Evolutionary conservation across 2,888 invertebrate genomes (phyloP).

Genomic region (Dorcus hopei): DNA sequence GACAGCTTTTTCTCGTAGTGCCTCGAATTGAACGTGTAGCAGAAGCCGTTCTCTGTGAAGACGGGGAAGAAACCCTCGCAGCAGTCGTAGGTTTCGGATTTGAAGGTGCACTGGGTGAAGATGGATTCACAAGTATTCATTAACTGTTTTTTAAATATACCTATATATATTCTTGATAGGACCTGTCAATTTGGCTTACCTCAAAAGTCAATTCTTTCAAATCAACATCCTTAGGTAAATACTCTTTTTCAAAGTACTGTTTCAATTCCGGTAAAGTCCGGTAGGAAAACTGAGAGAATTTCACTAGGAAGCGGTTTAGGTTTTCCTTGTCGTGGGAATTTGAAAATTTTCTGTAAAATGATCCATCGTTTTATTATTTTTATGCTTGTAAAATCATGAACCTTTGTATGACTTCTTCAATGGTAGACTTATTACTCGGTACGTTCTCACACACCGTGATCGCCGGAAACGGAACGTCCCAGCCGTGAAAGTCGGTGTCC

Average conservation of each 20-base stretch:
- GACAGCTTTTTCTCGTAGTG: slow-evolving; percentile 52
- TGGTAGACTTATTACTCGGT: slow-evolving; percentile 29
- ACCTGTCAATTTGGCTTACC: slow-evolving; percentile 22
- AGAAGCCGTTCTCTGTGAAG: slow-evolving; percentile 74
- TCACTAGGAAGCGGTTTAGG: slow-evolving; percentile 42
- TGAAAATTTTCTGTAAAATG: background rate
- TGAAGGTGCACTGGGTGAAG: slow-evolving; percentile 64
- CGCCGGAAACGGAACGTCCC: slow-evolving; percentile 74
- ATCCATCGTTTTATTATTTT: background rate
- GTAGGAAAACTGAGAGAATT: slow-evolving; percentile 48
- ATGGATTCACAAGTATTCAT: slow-evolving; percentile 60
- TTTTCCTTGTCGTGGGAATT: slow-evolving; percentile 21
- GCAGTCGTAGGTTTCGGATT: slow-evolving; percentile 63
- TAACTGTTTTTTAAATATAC: slow-evolving; percentile 48
- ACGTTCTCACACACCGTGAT: slow-evolving; percentile 60
- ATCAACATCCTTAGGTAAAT: slow-evolving; percentile 26
- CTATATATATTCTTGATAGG: no score
- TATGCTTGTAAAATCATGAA: slow-evolving; percentile 2
- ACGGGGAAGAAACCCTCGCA: slow-evolving; percentile 64
- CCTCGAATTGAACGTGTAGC: slow-evolving; percentile 68
- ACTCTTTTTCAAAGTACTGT: slow-evolving; percentile 26
- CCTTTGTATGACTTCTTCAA: slow-evolving; percentile 32
- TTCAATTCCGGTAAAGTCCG: slow-evolving; percentile 39
- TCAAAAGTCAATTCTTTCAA: slow-evolving; percentile 33
- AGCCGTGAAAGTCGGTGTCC: slow-evolving; percentile 78